Conservation (phyloP, 2,888 invertebrate species). For the Blastobasis adustella region DNA sequence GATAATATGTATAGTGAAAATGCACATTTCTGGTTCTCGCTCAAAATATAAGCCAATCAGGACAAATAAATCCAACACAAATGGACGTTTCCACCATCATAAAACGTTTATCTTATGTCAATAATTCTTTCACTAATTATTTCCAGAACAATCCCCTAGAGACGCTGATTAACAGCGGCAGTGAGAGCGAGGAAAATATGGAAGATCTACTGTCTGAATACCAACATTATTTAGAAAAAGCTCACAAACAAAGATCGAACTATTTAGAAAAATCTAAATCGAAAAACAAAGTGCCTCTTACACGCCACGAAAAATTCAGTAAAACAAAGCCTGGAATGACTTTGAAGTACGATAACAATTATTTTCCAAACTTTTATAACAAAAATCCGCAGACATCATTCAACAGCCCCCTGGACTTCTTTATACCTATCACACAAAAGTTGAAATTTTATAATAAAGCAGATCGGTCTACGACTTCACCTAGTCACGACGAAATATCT, state of each 20-base stretch:
- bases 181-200: conserved; percentile 53
- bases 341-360: conserved; percentile 29
- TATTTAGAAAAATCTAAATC: conserved; percentile 44
- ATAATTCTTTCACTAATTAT: neutral
- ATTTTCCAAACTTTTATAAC: conserved; percentile 29
- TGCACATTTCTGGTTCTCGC: no score
- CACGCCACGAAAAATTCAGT: conserved; percentile 41
- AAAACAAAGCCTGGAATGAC: conserved; percentile 30
- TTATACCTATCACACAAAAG: conserved; percentile 35
- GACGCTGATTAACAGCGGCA: conserved; percentile 34
- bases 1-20: no score
- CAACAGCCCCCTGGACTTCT: conserved; percentile 38
- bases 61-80: no score
- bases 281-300: conserved; percentile 56
- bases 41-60: no score
- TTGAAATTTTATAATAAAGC: conserved; percentile 26
- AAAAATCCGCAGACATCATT: conserved; percentile 24
- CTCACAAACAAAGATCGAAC: conserved; percentile 47
- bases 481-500: conserved; percentile 24
- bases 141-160: conserved; percentile 45
- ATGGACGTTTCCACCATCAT: no score
- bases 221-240: conserved; percentile 56
- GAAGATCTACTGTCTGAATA: conserved; percentile 58
- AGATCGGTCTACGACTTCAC: conserved; percentile 15
- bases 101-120: no score